Evolutionary conservation across 2,797 vertebrate species (phyloP).

Genomic region (Tangara arthus): DNA sequence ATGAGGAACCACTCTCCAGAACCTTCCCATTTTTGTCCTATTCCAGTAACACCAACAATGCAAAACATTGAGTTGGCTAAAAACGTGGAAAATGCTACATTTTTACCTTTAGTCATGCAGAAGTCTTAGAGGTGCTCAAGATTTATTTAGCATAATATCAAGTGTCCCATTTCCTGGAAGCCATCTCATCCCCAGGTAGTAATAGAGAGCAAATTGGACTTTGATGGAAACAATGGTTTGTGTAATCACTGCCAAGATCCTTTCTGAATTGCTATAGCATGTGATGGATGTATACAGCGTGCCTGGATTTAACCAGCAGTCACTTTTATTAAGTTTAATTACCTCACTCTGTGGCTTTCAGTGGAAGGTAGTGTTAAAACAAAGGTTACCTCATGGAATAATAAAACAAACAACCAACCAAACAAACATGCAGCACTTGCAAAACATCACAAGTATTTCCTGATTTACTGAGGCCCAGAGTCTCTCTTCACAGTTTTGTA

Average conservation of each 20-base stretch:
- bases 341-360: neutral
- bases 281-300: neutral
- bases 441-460: neutral
- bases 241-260: neutral
- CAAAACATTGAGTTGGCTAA: neutral
- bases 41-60: neutral
- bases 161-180: slow-evolving; percentile 28
- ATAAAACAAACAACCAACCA: neutral
- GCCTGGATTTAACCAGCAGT: neutral
- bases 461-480: neutral
- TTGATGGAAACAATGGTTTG: neutral
- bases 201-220: neutral
- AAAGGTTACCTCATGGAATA: neutral
- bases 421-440: neutral
- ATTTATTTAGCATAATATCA: neutral
- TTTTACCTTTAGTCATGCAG: neutral
- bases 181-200: neutral
- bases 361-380: neutral
- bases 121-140: neutral
- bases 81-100: neutral
- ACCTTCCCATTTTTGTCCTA: neutral
- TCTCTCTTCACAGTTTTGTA: neutral
- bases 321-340: slow-evolving; percentile 2
- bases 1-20: neutral
- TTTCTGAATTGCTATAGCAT: neutral